Evolutionary conservation across 2,113 vertebrate genomes (phyloP).

Genomic region (Proteles cristata): DNA sequence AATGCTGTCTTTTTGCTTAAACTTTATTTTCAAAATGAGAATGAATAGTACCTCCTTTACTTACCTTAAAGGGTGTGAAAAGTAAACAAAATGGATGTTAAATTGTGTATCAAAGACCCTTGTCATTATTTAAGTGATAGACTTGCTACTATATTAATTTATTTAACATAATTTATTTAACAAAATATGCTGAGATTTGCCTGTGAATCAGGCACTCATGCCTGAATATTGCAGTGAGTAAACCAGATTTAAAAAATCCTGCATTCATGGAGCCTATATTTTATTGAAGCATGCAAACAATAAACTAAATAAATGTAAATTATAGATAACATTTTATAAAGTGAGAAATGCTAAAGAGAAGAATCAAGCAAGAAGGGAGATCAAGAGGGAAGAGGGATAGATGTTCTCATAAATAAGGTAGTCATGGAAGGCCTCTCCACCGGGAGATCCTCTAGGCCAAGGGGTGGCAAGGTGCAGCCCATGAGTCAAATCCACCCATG

Average conservation of each 20-base stretch:
- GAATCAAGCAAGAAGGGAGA: not conserved
- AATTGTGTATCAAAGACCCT: not conserved
- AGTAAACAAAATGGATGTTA: constrained; percentile 10
- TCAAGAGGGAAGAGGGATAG: not conserved
- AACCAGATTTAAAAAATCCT: not conserved
- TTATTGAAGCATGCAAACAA: not conserved
- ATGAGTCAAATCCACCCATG: not conserved
- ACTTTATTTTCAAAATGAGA: constrained; percentile 8
- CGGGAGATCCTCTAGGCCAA: not conserved
- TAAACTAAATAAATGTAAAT: constrained; percentile 5
- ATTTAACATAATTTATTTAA: not conserved
- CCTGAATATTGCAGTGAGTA: not conserved
- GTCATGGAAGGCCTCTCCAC: not conserved
- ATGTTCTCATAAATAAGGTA: not conserved
- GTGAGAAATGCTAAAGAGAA: constrained; percentile 18
- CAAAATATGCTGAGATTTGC: not conserved
- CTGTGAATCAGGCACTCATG: not conserved
- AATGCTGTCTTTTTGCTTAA: not conserved
- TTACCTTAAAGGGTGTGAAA: not conserved
- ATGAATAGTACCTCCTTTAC: not conserved
- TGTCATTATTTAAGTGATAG: constrained; percentile 2
- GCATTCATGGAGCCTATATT: not conserved
- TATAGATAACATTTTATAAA: constrained; percentile 3
- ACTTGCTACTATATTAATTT: not conserved
- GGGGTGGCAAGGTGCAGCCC: not conserved